Evolutionary conservation across 2,888 invertebrate species (phyloP).

Genomic region (Apamea monoglypha): DNA sequence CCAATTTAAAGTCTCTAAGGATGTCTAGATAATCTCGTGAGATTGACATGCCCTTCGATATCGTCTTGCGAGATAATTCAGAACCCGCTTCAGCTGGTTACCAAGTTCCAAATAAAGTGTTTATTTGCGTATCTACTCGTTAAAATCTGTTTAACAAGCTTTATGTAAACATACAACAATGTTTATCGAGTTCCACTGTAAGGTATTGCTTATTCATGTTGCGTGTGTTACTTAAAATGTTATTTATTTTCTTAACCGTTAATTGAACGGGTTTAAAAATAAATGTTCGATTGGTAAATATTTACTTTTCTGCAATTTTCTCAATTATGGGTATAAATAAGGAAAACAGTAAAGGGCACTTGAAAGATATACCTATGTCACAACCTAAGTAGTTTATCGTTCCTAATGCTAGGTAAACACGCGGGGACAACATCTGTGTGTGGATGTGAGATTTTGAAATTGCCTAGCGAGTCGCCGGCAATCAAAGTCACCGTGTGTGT

Average conservation of each 20-base stretch:
- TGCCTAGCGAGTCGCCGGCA: background rate
- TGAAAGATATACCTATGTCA: background rate
- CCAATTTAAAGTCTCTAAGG: slow-evolving; percentile 41
- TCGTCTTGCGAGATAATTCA: slow-evolving; percentile 52
- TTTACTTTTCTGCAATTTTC: slow-evolving; percentile 40
- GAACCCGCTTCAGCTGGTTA: slow-evolving; percentile 43
- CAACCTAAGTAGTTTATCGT: background rate
- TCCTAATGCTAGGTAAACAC: background rate
- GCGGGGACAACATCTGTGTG: background rate
- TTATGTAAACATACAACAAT: slow-evolving; percentile 52
- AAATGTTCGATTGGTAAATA: slow-evolving; percentile 18
- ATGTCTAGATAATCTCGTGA: slow-evolving; percentile 61
- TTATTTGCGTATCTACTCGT: slow-evolving; percentile 64
- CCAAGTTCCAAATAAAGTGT: slow-evolving; percentile 61
- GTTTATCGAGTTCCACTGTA: slow-evolving; percentile 60
- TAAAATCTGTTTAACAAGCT: slow-evolving; percentile 68
- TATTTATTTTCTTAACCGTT: slow-evolving; percentile 53
- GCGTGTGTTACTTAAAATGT: slow-evolving; percentile 38
- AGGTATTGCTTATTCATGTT: slow-evolving; percentile 39
- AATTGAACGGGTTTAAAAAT: slow-evolving; percentile 49
- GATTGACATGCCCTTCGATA: slow-evolving; percentile 65
- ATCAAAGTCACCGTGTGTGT: background rate
- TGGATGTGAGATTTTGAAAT: background rate
- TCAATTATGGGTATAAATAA: slow-evolving; percentile 15
- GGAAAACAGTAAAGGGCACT: slow-evolving; percentile 19